A percentile compares a stretch with the other conserved stretches of the same genome.
Evolutionary conservation across 1,140 invertebrate species (phyloP).

Genomic region (Leptinotarsa undecemlineata): DNA sequence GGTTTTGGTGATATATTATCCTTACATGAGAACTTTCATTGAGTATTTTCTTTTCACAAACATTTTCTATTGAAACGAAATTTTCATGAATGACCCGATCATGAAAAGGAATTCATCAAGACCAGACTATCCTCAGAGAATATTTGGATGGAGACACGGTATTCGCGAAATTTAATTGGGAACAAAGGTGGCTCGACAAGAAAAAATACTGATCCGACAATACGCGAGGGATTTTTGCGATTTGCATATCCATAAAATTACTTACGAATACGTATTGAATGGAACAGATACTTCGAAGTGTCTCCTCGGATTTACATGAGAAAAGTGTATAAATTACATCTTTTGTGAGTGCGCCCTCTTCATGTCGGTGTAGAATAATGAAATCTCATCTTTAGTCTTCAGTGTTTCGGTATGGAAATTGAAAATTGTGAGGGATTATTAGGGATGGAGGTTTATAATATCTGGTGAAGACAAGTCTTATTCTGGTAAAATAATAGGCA

Average conservation of each 20-base stretch:
- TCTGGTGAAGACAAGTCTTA: no score
- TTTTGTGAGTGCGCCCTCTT: not conserved
- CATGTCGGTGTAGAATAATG: not conserved
- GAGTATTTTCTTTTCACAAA: no score
- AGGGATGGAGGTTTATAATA: no score
- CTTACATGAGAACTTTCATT: no score
- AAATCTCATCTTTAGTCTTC: slow-evolving; percentile 5
- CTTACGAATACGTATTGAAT: not conserved
- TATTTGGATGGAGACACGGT: not conserved
- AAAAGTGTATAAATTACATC: slow-evolving; percentile 6
- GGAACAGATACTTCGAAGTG: not conserved
- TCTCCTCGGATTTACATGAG: not conserved
- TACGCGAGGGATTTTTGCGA: slow-evolving; percentile 5
- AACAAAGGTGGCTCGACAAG: not conserved
- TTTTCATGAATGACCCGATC: slow-evolving; percentile 40
- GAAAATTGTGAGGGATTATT: not conserved
- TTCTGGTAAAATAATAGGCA: no score
- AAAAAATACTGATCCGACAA: slow-evolving; percentile 6
- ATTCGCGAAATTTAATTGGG: not conserved
- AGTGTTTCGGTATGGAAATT: slow-evolving; percentile 3
- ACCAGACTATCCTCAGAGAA: slow-evolving; percentile 24
- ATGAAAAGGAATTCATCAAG: slow-evolving; percentile 39
- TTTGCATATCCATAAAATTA: slow-evolving; percentile 8
- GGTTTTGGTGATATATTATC: no score
- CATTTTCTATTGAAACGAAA: not conserved